Percentiles rank a stretch among this genome's conserved stretches.
Evolutionary conservation across 1,140 invertebrate genomes (phyloP).

Genomic region (Drosophila aff.): DNA sequence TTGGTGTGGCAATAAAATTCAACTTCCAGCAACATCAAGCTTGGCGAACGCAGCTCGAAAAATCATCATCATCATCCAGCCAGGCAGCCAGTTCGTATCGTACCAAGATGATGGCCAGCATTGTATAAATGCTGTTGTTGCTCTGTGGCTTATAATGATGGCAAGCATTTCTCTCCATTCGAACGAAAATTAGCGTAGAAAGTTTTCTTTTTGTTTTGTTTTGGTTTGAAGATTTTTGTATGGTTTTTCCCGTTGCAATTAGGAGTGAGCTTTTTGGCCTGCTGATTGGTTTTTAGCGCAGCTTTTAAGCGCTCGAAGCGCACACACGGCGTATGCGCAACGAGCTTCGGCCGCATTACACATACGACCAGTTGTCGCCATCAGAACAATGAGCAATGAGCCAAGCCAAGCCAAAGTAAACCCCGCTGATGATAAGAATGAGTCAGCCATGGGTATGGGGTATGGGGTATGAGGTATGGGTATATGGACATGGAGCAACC

Average conservation of each 20-base stretch:
- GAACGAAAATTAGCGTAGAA: slow-evolving; percentile 76
- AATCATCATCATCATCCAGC: slow-evolving; percentile 63
- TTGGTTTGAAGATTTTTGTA: slow-evolving; percentile 30
- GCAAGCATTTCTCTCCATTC: slow-evolving; percentile 67
- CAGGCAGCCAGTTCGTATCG: slow-evolving; percentile 25
- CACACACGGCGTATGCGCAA: slow-evolving; percentile 74
- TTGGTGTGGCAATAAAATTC: slow-evolving; percentile 77
- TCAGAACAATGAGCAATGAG: slow-evolving; percentile 56
- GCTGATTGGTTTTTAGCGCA: slow-evolving; percentile 46
- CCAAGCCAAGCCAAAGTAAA: slow-evolving; percentile 9
- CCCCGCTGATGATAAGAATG: slow-evolving; percentile 57
- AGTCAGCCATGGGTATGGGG: slow-evolving; percentile 40
- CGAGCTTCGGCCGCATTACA: slow-evolving; percentile 66
- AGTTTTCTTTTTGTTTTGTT: slow-evolving; percentile 64
- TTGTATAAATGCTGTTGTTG: slow-evolving; percentile 42
- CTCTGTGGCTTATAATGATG: slow-evolving; percentile 67
- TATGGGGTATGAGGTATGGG: background rate
- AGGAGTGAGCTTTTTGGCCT: slow-evolving; percentile 19
- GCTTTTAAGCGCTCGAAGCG: slow-evolving; percentile 12
- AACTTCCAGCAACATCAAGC: slow-evolving; percentile 64
- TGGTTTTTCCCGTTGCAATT: slow-evolving; percentile 30
- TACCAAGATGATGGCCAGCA: slow-evolving; percentile 59
- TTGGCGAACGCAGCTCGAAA: slow-evolving; percentile 64
- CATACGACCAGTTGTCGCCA: slow-evolving; percentile 63
- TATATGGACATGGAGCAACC: slow-evolving; percentile 8